Conservation (phyloP, 2,113 vertebrate genomes). For the Scortum barcoo region DNA sequence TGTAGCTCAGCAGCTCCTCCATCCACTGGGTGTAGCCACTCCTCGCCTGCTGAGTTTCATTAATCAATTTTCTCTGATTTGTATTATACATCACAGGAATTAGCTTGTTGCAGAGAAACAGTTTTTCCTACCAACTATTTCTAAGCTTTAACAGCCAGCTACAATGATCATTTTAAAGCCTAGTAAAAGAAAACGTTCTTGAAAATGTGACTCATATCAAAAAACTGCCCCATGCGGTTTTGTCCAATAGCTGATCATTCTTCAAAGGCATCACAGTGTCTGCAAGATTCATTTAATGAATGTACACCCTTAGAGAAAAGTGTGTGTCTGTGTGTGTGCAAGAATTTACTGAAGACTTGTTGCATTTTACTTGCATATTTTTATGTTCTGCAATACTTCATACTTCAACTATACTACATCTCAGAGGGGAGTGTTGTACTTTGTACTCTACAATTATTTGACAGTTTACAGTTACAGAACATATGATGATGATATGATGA, state of each 20-base stretch:
- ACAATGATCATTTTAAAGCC: no score
- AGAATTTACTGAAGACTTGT: no score
- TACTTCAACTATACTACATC: background rate
- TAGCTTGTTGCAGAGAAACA: background rate
- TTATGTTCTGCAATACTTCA: background rate
- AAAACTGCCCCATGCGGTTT: no score
- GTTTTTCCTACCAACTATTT: no score
- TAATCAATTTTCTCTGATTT: background rate
- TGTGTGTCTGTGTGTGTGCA: background rate
- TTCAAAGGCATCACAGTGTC: background rate
- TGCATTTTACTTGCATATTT: no score
- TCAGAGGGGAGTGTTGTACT: background rate
- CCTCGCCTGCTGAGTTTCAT: background rate
- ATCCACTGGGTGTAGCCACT: background rate
- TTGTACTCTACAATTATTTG: background rate
- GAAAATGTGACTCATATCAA: no score
- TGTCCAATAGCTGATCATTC: no score
- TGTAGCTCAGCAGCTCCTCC: background rate
- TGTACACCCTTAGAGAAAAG: background rate
- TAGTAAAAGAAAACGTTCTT: no score
- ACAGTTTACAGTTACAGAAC: no score
- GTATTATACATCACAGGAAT: background rate
- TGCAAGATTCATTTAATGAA: background rate
- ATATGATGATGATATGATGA: no score
- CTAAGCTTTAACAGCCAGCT: no score